Evolutionary conservation across 2,113 vertebrate genomes (phyloP).

Genomic region (Steatornis caripensis): DNA sequence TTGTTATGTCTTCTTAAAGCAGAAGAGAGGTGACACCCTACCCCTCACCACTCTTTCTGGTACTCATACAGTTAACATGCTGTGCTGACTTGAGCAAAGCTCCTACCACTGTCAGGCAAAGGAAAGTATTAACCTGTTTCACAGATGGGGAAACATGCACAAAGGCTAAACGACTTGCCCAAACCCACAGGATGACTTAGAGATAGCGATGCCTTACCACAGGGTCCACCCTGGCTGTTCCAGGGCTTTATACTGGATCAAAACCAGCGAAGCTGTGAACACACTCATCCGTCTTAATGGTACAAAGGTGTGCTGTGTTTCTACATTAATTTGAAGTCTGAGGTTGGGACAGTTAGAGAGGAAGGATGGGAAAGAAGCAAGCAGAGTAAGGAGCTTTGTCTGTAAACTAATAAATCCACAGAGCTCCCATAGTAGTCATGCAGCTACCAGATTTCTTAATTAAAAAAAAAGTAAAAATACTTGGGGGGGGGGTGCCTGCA

Average conservation of each 20-base stretch:
- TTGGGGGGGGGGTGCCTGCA: accelerated
- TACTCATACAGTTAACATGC: background rate
- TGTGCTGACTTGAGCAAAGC: background rate
- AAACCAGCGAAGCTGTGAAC: background rate
- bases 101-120: background rate
- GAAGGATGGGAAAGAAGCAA: background rate
- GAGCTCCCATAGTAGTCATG: accelerated
- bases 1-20: background rate
- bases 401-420: background rate
- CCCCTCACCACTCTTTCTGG: background rate
- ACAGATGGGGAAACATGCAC: conserved; percentile 15
- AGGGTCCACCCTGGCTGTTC: background rate
- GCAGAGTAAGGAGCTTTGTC: background rate
- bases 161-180: conserved; percentile 20
- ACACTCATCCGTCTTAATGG: background rate
- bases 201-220: background rate
- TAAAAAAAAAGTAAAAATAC: background rate
- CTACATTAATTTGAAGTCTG: background rate
- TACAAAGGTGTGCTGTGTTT: background rate
- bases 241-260: background rate
- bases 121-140: conserved; percentile 46
- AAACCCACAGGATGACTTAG: conserved; percentile 4
- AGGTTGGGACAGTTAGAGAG: background rate
- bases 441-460: background rate
- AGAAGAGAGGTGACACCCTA: background rate